Base-by-base conservation (phyloP, 2,113 vertebrate species). In the Paraplagusia blochii region DNA sequence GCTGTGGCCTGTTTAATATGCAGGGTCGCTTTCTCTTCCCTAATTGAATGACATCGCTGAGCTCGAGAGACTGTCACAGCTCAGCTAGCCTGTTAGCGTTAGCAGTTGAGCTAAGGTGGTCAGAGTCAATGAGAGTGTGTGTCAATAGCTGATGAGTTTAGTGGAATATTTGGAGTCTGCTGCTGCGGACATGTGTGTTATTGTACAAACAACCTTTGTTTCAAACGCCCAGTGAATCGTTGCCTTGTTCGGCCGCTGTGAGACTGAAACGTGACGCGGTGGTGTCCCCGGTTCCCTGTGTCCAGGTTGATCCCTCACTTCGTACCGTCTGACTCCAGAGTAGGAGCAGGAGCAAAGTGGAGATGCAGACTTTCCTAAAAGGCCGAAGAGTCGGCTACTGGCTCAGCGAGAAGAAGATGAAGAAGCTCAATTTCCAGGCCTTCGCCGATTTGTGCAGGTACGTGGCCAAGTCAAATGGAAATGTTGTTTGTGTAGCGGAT, bases 331-430 rank as follows among this genome's bases (percentile, higher is more conserved):
- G 60, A 51, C 63, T 50, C 65, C 43, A 60, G 57, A 39, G 47
- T 35, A 36, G 55, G 43, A 52, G 33, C 54, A 55, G 78, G 58
- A 58, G 72, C 69, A 51, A 66, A 18, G 72, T 52, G 55, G 63
- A 89, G 84, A 98, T 98, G 95, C 95, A 97, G 93, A 98, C 95
- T 64, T 98, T 97, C 73, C 85, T 97, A 73, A 93, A 93, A 82
- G 94, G 95, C 77, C 93, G 94, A 78, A 83, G 94, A 71, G 94
- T 98, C 66, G 96, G 95, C 63, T 98, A 97, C 87, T 98, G 96
- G 96, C 92, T 98, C 88, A 98, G 95, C 72, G 96, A 98, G 81
- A 98, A 98, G 90, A 98, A 98, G 82, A 94, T 95, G 87, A 97
- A 95, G 89, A 98, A 98, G 79, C 92, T 98, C 63, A 97, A 98